Evolutionary conservation across 1,140 invertebrate species (phyloP), one percentile per base, ranked within the genome.

Genomic region (Penaeus indicus): DNA sequence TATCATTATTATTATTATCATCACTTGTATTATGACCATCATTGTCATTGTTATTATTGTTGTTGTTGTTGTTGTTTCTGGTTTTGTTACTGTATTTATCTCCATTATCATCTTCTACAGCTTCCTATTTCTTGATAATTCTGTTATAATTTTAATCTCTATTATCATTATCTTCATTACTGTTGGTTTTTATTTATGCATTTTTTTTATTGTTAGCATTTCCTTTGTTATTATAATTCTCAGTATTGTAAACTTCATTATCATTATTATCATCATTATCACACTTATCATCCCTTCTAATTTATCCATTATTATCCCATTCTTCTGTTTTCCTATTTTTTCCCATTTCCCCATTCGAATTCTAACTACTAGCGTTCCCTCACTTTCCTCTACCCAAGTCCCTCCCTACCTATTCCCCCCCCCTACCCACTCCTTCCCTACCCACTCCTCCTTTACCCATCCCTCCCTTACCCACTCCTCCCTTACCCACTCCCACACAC

Each of bases 231-330:
- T 13, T 54, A 54, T 10, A 11, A 54, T 0, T 10, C 10, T 11
- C 0, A 54, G 38, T 38, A 38, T 5, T 1, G 38, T 38, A 38
- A 38, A 3, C 38, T 38, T 13, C 47, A 54, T 54, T 10, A 54
- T 54, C 22, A 25, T 75, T 75, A n/a, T 75, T 75, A 75, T 75
- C 22, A n/a, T 75, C 19, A 75, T 75, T n/a, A 75, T 75, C 19
- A 75, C 25, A 3, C 11, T 75, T n/a, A 75, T 75, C 22, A 75
- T n/a, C 22, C 3, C 22, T 75, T 18, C 19, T 75, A 38, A 54
- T 42, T 54, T 19, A 19, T 54, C 54, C 27, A 3, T 47, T 42
- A 54, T 22, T 19, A 11, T 25, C n/a, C 38, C 22, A 3, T 47
- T 7, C n/a, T 25, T 25, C 22, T 25, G 3, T 81, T 7, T 60